Percentiles rank a stretch among this genome's conserved stretches.
Conservation (phyloP, 2,797 vertebrate genomes). For the Falco berigora region DNA sequence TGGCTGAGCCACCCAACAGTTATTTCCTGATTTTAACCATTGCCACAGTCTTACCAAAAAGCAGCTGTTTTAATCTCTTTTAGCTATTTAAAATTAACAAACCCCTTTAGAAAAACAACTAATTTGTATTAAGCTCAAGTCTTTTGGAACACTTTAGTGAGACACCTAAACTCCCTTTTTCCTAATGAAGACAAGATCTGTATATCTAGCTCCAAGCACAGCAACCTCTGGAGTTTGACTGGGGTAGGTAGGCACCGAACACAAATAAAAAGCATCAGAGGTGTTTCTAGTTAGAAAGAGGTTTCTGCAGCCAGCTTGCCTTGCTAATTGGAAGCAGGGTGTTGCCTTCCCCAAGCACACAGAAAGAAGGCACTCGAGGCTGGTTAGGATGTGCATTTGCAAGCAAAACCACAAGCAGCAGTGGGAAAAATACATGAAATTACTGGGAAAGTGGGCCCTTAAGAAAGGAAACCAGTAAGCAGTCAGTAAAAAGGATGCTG, state of each 20-base stretch:
- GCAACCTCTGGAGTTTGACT: background rate
- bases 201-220: background rate
- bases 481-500: background rate
- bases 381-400: background rate
- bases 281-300: background rate
- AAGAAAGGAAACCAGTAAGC: background rate
- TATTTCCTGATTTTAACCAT: background rate
- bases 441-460: background rate
- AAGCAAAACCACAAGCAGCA: background rate
- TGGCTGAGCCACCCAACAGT: background rate
- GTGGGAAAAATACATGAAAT: background rate
- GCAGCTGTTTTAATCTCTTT: background rate
- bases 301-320: background rate
- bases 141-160: background rate
- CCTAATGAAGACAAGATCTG: constrained; percentile 21
- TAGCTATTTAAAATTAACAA: background rate
- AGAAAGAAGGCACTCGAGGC: background rate
- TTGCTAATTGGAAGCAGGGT: constrained; percentile 23
- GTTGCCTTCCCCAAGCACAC: background rate
- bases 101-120: background rate
- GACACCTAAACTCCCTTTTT: background rate
- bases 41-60: background rate
- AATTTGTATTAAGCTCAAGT: background rate
- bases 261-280: background rate
- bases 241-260: background rate